Conservation (phyloP, 2,113 vertebrate species). For the Lucifuga dentata region DNA sequence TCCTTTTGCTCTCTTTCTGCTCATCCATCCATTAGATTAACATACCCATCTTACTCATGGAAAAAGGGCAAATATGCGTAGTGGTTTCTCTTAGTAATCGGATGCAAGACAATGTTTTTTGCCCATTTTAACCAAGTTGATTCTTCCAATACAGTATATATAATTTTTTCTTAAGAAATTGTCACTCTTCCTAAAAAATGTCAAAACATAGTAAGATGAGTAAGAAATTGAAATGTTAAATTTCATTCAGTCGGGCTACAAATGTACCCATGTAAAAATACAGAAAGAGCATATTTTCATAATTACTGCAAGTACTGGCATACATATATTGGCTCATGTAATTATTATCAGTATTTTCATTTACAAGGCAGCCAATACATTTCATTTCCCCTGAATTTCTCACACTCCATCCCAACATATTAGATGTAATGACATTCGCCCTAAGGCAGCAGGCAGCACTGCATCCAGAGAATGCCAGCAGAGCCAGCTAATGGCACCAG, state of each 20-base stretch:
- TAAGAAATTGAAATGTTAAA: slow-evolving; percentile 6
- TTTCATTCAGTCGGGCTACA: neutral
- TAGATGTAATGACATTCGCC: slow-evolving; percentile 72
- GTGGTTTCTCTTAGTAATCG: slow-evolving; percentile 33
- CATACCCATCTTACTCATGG: slow-evolving; percentile 9
- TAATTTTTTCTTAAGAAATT: slow-evolving; percentile 24
- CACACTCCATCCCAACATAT: slow-evolving; percentile 43
- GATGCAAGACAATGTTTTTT: neutral
- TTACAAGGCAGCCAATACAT: slow-evolving; percentile 32
- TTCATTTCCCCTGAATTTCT: slow-evolving; percentile 38
- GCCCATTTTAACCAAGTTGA: neutral
- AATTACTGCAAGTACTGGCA: neutral
- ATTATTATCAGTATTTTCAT: slow-evolving; percentile 28
- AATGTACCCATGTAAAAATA: neutral
- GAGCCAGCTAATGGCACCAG: slow-evolving; percentile 73
- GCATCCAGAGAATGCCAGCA: slow-evolving; percentile 67
- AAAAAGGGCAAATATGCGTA: slow-evolving; percentile 22
- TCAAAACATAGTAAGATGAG: slow-evolving; percentile 14
- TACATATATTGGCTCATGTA: slow-evolving; percentile 17
- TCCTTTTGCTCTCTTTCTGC: neutral
- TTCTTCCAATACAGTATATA: slow-evolving; percentile 29
- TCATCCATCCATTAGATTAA: slow-evolving; percentile 2
- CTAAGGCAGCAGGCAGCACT: slow-evolving; percentile 59
- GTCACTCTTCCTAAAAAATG: neutral
- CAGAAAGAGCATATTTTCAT: slow-evolving; percentile 1